These are phyloP conservation scores for Triops cancriformis DNA, from an alignment of 1,140 invertebrate species.

Conservation along the genomic window DNA sequence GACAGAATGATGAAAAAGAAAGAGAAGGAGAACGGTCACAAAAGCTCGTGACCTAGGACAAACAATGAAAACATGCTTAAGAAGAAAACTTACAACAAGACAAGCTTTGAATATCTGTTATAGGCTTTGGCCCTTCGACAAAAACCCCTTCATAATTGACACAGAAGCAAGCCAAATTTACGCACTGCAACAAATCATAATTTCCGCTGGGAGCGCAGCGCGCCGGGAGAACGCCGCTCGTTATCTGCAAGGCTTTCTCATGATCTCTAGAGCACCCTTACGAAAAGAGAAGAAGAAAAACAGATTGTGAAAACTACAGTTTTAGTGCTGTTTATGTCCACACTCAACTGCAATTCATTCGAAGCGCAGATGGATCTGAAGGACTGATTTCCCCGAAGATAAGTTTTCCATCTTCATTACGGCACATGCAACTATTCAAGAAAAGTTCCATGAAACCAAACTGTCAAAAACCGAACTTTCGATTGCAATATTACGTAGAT, in stretches of 20 bases:
- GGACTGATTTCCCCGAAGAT: slow-evolving; percentile 21
- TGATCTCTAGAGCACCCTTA: slow-evolving; percentile 6
- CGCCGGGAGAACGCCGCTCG: background rate
- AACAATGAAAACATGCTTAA: background rate
- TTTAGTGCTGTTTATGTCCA: background rate
- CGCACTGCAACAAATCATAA: slow-evolving; percentile 22
- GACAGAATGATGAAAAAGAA: background rate
- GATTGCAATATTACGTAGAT: slow-evolving; percentile 11
- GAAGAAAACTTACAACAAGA: slow-evolving; percentile 19
- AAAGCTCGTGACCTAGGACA: too few species aligned
- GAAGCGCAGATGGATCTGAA: background rate
- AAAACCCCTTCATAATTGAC: background rate
- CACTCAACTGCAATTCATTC: slow-evolving; percentile 16
- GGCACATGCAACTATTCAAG: background rate
- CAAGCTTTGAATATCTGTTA: background rate
- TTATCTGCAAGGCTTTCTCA: slow-evolving; percentile 16
- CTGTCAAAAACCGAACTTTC: background rate
- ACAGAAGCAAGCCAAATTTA: background rate
- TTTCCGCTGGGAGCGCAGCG: slow-evolving; percentile 21
- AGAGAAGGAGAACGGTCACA: too few species aligned
- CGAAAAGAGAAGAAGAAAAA: background rate
- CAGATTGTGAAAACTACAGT: background rate
- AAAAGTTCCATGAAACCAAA: background rate
- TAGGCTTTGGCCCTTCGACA: background rate
- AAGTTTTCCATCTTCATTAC: background rate